phyloP scores from a whole-genome alignment of 2,797 vertebrate species.

The Champsocephalus gunnari region DNA sequence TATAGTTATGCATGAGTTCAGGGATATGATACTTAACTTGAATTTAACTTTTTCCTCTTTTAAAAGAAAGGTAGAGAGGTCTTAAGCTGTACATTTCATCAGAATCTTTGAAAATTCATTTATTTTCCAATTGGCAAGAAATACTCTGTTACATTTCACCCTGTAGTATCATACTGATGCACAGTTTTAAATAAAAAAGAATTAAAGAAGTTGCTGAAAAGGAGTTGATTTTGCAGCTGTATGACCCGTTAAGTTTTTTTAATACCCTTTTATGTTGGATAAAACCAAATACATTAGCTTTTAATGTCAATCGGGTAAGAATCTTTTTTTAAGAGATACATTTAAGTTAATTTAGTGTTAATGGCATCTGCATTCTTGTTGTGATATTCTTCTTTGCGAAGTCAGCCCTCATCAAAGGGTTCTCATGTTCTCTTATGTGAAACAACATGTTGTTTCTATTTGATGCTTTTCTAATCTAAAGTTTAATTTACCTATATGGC shows the following conservation, averaged over 20 bases:
- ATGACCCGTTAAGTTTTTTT: not conserved
- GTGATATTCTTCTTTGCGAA: slow-evolving; percentile 18
- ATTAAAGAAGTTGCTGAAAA: not conserved
- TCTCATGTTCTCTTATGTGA: not conserved
- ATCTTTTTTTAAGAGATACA: slow-evolving; percentile 4
- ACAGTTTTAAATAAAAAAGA: not conserved
- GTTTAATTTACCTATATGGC: slow-evolving; percentile 12
- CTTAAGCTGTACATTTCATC: not conserved
- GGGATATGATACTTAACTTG: not conserved
- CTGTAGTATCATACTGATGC: slow-evolving; percentile 3
- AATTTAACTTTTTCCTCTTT: no score
- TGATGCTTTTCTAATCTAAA: slow-evolving; percentile 31
- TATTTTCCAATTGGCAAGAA: no score
- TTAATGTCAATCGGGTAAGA: not conserved
- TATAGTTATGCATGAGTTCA: not conserved
- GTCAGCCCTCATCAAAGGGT: slow-evolving; percentile 1
- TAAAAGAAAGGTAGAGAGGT: not conserved
- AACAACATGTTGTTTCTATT: slow-evolving; percentile 23
- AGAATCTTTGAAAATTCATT: no score
- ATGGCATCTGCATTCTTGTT: slow-evolving; percentile 1
- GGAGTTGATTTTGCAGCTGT: not conserved
- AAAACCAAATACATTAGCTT: not conserved
- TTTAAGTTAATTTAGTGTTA: not conserved
- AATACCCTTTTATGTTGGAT: not conserved
- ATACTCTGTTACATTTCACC: not conserved